These are phyloP conservation scores for Phasianus colchicus DNA, from an alignment of 2,113 vertebrate species.

Conservation along the genomic window DNA sequence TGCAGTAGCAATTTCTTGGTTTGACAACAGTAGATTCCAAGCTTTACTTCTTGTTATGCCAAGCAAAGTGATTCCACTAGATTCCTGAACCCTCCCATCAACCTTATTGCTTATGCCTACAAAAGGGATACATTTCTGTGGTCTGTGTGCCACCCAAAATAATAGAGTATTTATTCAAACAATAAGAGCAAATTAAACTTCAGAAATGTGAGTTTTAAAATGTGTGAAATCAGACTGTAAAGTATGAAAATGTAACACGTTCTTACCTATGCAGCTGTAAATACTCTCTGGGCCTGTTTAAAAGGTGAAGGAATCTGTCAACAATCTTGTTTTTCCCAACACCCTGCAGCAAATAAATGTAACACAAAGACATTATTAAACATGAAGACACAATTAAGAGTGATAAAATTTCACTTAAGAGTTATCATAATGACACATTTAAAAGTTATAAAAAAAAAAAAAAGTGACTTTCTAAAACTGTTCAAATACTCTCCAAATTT, in stretches of 20 bases:
- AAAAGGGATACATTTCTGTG: not conserved
- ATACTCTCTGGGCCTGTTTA: conserved; percentile 96
- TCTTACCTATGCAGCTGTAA: conserved; percentile 95
- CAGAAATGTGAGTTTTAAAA: not conserved
- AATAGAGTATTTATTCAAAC: not conserved
- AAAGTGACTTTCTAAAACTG: not conserved
- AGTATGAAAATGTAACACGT: not conserved
- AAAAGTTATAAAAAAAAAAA: not conserved
- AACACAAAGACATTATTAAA: not conserved
- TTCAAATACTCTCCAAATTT: not conserved
- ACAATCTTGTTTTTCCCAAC: conserved; percentile 98
- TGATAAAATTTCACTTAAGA: not conserved
- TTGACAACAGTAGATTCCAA: not conserved
- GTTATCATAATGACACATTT: not conserved
- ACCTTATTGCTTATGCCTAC: not conserved
- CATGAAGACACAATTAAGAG: not conserved
- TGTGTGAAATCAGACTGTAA: not conserved
- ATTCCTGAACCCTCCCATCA: not conserved
- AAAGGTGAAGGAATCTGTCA: conserved; percentile 94
- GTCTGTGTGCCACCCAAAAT: not conserved
- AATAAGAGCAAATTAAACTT: not conserved
- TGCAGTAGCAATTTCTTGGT: not conserved
- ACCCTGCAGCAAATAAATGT: conserved; percentile 80
- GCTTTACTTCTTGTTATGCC: not conserved
- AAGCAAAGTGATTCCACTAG: not conserved